These are phyloP conservation scores for Sparidentex hasta DNA, from an alignment of 2,797 vertebrate genomes.

Conservation along the genomic window DNA sequence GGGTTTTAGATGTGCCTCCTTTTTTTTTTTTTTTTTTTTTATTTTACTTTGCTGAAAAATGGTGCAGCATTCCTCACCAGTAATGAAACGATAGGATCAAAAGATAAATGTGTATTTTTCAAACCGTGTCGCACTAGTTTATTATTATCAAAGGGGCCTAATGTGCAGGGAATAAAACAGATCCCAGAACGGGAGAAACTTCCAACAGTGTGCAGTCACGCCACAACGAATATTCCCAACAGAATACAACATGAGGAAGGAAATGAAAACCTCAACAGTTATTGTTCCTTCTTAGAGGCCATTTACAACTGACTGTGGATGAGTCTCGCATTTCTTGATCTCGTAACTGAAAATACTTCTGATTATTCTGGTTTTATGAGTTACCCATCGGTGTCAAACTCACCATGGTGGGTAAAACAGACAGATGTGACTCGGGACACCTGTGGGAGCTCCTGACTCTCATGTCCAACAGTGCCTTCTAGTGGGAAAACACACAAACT, in stretches of 20 bases:
- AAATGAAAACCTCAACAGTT: not conserved
- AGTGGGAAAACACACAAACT: constrained; percentile 59
- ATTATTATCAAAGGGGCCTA: constrained; percentile 8
- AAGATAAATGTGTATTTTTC: constrained; percentile 11
- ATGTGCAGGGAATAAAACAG: constrained; percentile 29
- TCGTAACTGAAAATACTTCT: not conserved
- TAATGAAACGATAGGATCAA: constrained; percentile 1
- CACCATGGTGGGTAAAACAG: not conserved
- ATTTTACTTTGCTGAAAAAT: constrained; percentile 25
- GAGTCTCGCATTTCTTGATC: not conserved
- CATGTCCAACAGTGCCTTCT: constrained; percentile 48
- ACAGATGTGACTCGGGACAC: constrained; percentile 12
- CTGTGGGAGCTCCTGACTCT: not conserved
- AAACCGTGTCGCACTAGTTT: constrained; percentile 20
- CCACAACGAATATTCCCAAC: constrained; percentile 44
- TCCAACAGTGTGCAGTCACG: constrained; percentile 40
- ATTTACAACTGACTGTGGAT: not conserved
- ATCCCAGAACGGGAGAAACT: not conserved
- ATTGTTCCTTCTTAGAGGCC: not conserved
- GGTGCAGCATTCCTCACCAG: constrained; percentile 1
- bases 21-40: not conserved
- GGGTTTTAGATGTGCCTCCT: constrained; percentile 13
- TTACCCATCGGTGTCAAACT: not conserved
- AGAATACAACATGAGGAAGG: constrained; percentile 17
- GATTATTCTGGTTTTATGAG: too few relatives aligned